Evolutionary conservation across 1,140 invertebrate species (phyloP), one percentile per base, ranked within the genome.

Genomic region (Psilanteris sp.): DNA sequence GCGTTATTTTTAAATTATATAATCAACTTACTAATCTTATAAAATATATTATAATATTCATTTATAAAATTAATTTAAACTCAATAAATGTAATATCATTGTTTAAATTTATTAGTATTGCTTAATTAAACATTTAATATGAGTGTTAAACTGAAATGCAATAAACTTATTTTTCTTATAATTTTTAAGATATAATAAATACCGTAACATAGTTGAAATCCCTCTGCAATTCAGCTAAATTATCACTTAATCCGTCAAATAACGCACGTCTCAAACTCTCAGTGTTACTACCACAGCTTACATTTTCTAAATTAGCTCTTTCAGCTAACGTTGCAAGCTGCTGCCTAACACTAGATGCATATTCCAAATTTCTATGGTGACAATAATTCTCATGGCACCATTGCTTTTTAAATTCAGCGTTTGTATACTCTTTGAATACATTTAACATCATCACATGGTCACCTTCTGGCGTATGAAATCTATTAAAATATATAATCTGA

Each of bases 401-500:
- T 83, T 91, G 92, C 89, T 96, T 96, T 83, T 94, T 94, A 59
- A 93, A 90, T 13, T 92, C 91, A 2, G 91, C 89, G 80, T 92
- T 93, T 61, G 90, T 91, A 85, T 92, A 98, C 4, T 92, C 92
- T 77, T 93, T 92, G 82, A 92, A 98, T 11, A 98, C 93, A 87
- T 98, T 98, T 0, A 99, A 87, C 18, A 98, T 87, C 5, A 95
- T 98, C 1, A 99, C 90, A 82, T 98, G 96, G 89, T 99, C 98
- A 5, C 98, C 97, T 77, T 96, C 92, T 34, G 92, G 90, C 0
- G 96, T 95, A 46, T 91, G 85, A 88, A 98, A 98, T 85, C 97
- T 98, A n/a, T n/a, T n/a, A n/a, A n/a, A n/a, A n/a, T n/a, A n/a
- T n/a, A n/a, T n/a, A n/a, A n/a, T n/a, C n/a, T n/a, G n/a, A n/a